phyloP scores from a whole-genome alignment of 2,888 invertebrate genomes.

The Scaptomyza tumidula region DNA sequence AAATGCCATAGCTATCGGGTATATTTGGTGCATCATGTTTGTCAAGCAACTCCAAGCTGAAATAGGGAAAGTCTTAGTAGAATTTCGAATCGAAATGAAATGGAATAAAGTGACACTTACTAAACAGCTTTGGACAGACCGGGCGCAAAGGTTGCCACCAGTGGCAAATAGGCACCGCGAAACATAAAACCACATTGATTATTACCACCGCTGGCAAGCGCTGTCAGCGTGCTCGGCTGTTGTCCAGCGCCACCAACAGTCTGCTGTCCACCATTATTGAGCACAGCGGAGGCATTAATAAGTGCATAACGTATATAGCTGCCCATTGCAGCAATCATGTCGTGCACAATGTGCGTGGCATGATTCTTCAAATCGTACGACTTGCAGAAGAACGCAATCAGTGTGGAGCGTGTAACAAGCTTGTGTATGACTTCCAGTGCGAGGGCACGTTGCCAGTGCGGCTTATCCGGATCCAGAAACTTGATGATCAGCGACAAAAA shows the following conservation, averaged over 20 bases:
- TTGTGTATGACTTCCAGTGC: conserved; percentile 98
- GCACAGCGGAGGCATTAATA: conserved; percentile 85
- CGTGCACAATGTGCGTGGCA: conserved; percentile 96
- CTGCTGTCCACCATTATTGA: conserved; percentile 76
- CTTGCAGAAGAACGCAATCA: conserved; percentile 95
- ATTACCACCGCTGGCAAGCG: conserved; percentile 85
- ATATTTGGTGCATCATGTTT: conserved; percentile 96
- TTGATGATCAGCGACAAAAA: conserved; percentile 98
- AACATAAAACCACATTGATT: conserved; percentile 91
- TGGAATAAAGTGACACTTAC: conserved; percentile 87
- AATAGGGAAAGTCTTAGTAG: not conserved
- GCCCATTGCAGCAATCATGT: conserved; percentile 96
- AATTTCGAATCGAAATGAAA: not conserved
- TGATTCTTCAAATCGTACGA: conserved; percentile 98
- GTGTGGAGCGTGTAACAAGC: conserved; percentile 93
- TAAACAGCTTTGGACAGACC: conserved; percentile 95
- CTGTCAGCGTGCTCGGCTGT: conserved; percentile 61
- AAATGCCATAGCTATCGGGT: conserved; percentile 98
- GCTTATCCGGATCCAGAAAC: conserved; percentile 98
- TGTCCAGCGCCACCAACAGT: conserved; percentile 25
- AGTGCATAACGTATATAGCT: conserved; percentile 97
- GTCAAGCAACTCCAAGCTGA: conserved; percentile 97
- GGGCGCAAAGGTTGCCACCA: conserved; percentile 92
- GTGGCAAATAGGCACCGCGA: conserved; percentile 95
- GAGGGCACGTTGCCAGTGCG: conserved; percentile 97